Evolutionary conservation across 2,888 invertebrate genomes (phyloP).

Genomic region (Caenorhabditis sulstoni): DNA sequence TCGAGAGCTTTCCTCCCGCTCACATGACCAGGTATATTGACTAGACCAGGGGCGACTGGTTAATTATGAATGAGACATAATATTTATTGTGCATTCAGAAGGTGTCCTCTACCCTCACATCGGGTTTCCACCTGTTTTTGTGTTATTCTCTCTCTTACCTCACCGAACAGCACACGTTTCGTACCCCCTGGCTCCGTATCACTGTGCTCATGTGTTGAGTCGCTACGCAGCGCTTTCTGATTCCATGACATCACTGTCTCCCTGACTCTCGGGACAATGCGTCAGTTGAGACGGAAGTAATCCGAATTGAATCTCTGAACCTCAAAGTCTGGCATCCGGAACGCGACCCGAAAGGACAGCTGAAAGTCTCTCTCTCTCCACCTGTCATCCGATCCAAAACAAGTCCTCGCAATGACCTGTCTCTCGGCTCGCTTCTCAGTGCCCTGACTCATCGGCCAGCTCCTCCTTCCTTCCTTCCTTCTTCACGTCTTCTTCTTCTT

Average conservation of each 20-base stretch:
- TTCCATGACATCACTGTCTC: too few relatives aligned
- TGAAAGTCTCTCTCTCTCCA: background rate
- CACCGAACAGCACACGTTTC: too few relatives aligned
- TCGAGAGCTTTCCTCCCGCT: background rate
- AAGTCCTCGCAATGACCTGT: background rate
- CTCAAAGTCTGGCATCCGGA: too few relatives aligned
- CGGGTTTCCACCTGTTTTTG: background rate
- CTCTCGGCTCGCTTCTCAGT: background rate
- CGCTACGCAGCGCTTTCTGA: too few relatives aligned
- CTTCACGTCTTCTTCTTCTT: too few relatives aligned
- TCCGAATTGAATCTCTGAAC: too few relatives aligned
- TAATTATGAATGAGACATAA: conserved; percentile 50
- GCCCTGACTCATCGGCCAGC: too few relatives aligned
- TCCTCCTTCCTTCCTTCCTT: too few relatives aligned
- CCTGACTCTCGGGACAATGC: too few relatives aligned
- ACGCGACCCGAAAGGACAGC: background rate
- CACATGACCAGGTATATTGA: conserved; percentile 38
- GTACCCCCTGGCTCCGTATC: background rate
- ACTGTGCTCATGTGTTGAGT: too few relatives aligned
- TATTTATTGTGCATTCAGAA: conserved; percentile 40
- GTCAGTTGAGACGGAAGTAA: too few relatives aligned
- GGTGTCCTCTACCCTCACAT: background rate
- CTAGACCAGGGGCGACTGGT: conserved; percentile 17
- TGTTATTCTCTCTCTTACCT: background rate
- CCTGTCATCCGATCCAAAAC: background rate